A percentile compares a stretch with the other conserved stretches of the same genome.
These are phyloP conservation scores for Tapera naevia DNA, from an alignment of 2,797 vertebrate species.

Conservation along the genomic window DNA sequence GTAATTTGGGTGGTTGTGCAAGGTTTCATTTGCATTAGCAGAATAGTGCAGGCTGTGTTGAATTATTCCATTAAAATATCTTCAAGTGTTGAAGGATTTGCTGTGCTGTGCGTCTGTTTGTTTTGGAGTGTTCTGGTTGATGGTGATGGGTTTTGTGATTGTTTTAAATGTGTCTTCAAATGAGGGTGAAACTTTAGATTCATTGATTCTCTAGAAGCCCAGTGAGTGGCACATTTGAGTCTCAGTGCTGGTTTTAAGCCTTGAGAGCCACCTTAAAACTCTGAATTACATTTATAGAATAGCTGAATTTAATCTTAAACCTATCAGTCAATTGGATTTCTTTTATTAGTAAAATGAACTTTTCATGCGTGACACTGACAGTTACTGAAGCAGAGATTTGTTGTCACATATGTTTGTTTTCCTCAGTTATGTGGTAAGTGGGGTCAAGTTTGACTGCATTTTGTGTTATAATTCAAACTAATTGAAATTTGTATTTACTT, in stretches of 20 bases:
- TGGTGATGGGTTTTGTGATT: constrained; percentile 17
- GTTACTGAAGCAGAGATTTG: constrained; percentile 7
- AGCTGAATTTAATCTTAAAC: constrained; percentile 36
- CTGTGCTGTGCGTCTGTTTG: constrained; percentile 10
- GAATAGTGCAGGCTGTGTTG: constrained; percentile 11
- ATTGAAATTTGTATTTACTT: neutral
- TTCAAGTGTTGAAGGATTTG: constrained; percentile 16
- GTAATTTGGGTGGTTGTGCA: constrained; percentile 55
- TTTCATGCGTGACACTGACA: neutral
- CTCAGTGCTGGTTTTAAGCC: neutral
- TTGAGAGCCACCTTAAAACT: constrained; percentile 15
- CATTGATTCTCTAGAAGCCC: neutral
- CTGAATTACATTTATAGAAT: constrained; percentile 14
- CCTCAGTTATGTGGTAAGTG: constrained; percentile 11
- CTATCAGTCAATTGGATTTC: constrained; percentile 5
- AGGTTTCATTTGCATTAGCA: constrained; percentile 58
- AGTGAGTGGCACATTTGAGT: neutral
- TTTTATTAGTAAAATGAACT: constrained; percentile 40
- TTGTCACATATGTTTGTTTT: constrained; percentile 40
- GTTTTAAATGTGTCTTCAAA: constrained; percentile 4
- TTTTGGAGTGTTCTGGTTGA: constrained; percentile 16
- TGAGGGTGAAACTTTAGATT: neutral
- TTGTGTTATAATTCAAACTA: constrained; percentile 18
- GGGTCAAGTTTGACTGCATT: neutral
- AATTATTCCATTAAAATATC: constrained; percentile 35